Evolutionary conservation across 2,797 vertebrate genomes (phyloP).

Genomic region (Merluccius polli): DNA sequence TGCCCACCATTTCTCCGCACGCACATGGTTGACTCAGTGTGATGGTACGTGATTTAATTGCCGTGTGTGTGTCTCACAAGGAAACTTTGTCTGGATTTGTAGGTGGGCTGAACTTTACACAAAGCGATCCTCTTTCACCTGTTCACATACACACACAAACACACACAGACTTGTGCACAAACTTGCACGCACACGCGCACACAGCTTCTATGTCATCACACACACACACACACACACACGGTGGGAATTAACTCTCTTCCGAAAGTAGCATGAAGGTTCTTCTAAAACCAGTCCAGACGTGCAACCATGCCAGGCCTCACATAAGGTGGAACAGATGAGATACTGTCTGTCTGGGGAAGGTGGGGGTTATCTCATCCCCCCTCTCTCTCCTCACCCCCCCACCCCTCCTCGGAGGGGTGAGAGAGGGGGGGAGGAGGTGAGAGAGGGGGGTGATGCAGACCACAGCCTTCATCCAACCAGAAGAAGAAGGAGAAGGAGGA

Average conservation of each 20-base stretch:
- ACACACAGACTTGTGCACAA: not conserved
- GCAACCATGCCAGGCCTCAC: slow-evolving; percentile 34
- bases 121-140: not conserved
- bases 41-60: too few species aligned
- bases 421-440: too few species aligned
- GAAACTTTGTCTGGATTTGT: not conserved
- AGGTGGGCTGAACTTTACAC: slow-evolving; percentile 44
- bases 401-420: too few species aligned
- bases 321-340: slow-evolving; percentile 48
- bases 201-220: not conserved
- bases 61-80: not conserved
- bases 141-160: not conserved
- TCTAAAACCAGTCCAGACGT: slow-evolving; percentile 56
- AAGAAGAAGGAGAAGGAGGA: not conserved
- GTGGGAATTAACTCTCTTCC: not conserved
- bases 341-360: slow-evolving; percentile 27
- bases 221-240: not conserved
- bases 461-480: not conserved
- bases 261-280: not conserved
- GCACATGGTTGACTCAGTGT: too few species aligned
- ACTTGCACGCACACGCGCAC: not conserved
- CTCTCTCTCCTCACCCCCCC: not conserved
- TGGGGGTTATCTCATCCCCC: not conserved
- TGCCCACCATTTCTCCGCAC: too few species aligned
- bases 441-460: not conserved